A percentile compares a stretch with the other conserved stretches of the same genome.
phyloP scores from a whole-genome alignment of 2,113 vertebrate species.

The Tautogolabrus adspersus region DNA sequence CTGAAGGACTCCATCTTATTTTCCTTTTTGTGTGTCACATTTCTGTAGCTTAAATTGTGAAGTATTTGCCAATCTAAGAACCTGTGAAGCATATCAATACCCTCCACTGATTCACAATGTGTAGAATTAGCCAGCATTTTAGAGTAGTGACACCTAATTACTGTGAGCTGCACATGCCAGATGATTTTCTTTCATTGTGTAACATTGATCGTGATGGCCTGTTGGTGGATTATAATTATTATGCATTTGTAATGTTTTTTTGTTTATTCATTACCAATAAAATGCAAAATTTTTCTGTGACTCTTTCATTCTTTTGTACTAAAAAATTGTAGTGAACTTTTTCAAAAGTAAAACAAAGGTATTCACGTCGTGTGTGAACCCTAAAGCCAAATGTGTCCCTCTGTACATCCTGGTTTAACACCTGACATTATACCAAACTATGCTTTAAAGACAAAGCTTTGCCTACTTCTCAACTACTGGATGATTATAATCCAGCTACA shows the following conservation, averaged over 20 bases:
- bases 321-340: too few species aligned
- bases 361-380: neutral
- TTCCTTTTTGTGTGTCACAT: constrained; percentile 17
- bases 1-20: neutral
- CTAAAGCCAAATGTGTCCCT: neutral
- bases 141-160: constrained; percentile 31
- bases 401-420: too few species aligned
- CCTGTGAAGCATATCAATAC: constrained; percentile 42
- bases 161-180: constrained; percentile 36
- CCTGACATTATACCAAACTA: too few species aligned
- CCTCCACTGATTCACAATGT: constrained; percentile 13
- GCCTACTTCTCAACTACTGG: too few species aligned
- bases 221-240: constrained; percentile 54
- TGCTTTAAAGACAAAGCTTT: too few species aligned
- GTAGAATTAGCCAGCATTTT: constrained; percentile 38
- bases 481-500: too few species aligned
- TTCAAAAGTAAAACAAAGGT: neutral
- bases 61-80: constrained; percentile 51
- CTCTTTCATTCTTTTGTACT: neutral
- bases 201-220: constrained; percentile 46
- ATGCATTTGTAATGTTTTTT: constrained; percentile 36
- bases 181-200: constrained; percentile 35
- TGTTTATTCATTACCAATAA: constrained; percentile 67
- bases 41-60: constrained; percentile 28
- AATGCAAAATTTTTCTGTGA: constrained; percentile 59